Conservation (phyloP, 2,797 vertebrate species). For the Leontocebus nigricollis region DNA sequence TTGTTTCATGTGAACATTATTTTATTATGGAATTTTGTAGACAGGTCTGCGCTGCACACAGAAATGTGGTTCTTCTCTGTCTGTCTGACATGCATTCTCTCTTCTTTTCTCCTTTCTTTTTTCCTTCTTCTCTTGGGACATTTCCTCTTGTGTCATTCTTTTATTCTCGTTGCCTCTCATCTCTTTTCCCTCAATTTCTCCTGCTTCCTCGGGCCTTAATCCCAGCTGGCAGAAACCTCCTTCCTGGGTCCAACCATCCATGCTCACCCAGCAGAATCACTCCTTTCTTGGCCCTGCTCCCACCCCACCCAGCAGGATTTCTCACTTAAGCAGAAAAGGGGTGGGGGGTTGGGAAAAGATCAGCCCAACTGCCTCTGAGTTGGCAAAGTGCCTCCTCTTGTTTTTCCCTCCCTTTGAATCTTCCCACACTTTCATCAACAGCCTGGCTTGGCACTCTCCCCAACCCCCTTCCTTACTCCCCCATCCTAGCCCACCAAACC, state of each 20-base stretch:
- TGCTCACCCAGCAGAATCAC: slow-evolving; percentile 15
- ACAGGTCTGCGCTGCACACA: background rate
- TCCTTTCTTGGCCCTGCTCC: slow-evolving; percentile 36
- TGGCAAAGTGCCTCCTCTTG: slow-evolving; percentile 62
- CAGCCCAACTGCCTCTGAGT: slow-evolving; percentile 46
- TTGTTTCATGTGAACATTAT: background rate
- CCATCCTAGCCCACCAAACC: slow-evolving; percentile 22
- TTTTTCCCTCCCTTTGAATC: slow-evolving; percentile 15
- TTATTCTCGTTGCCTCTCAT: background rate
- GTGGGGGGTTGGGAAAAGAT: background rate
- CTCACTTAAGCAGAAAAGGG: slow-evolving; percentile 49
- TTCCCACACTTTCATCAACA: slow-evolving; percentile 73
- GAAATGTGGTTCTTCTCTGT: background rate
- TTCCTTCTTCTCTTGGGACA: background rate
- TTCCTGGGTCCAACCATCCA: slow-evolving; percentile 8
- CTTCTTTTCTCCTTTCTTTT: background rate
- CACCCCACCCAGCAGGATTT: slow-evolving; percentile 54
- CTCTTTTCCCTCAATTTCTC: background rate
- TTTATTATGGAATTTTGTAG: background rate
- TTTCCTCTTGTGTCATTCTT: background rate
- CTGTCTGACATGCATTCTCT: background rate
- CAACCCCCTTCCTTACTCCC: background rate
- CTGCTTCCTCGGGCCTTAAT: background rate
- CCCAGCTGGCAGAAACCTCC: background rate
- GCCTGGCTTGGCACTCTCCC: slow-evolving; percentile 52